Conservation (phyloP, 30 jellyfish, hydroid and myxozoan species). For the Catostylus mosaicus region DNA sequence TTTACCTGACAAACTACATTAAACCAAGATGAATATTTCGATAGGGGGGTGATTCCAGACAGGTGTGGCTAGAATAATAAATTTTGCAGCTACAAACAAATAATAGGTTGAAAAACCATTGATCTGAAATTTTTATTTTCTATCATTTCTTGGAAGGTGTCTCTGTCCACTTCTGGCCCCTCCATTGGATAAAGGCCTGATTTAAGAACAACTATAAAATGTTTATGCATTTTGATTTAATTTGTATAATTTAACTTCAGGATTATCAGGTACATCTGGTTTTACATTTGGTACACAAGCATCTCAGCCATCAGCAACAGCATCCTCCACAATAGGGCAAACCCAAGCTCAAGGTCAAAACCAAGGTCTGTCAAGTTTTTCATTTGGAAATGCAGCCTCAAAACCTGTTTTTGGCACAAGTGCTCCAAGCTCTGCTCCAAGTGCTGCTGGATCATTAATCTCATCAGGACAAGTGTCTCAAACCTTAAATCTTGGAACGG, state of each 20-base stretch:
- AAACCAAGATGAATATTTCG: too few relatives aligned
- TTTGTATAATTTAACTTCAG: background rate
- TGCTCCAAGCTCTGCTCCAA: background rate
- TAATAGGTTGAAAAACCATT: too few relatives aligned
- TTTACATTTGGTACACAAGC: constrained; percentile 12
- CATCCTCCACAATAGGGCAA: background rate
- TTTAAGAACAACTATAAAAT: too few relatives aligned
- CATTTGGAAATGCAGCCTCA: constrained; percentile 3
- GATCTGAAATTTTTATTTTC: too few relatives aligned
- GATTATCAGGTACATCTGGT: background rate
- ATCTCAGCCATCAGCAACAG: background rate
- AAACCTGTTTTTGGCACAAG: constrained; percentile 12
- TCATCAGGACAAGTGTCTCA: background rate
- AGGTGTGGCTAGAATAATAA: too few relatives aligned
- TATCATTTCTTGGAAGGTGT: too few relatives aligned
- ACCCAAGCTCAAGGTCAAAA: constrained; percentile 3
- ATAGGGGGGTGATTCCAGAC: too few relatives aligned
- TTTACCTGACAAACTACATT: too few relatives aligned
- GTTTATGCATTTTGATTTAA: too few relatives aligned
- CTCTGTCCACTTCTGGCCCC: too few relatives aligned
- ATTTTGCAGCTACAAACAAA: too few relatives aligned
- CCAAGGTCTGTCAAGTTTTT: background rate
- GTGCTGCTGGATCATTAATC: background rate
- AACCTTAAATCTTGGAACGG: constrained; percentile 7
- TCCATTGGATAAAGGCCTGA: too few relatives aligned